phyloP scores from a whole-genome alignment of 92 coral and sea anemone species.

The Palythoa grandis region DNA sequence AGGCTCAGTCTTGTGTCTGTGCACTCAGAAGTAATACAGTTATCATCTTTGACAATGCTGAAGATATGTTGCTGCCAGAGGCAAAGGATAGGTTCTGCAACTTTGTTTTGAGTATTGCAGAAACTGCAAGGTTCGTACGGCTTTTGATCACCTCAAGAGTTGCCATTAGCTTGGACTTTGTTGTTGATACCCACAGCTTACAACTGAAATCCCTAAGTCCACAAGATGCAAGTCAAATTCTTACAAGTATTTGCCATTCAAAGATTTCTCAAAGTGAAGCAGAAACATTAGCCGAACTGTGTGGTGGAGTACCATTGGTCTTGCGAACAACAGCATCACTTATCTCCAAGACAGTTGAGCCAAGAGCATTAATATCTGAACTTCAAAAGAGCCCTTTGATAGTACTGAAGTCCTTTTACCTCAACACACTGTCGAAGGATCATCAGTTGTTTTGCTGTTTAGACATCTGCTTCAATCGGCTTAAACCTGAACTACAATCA shows the following conservation, averaged over 20 bases:
- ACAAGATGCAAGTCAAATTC: slow-evolving; percentile 71
- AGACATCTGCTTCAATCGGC: slow-evolving; percentile 81
- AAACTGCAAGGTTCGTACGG: slow-evolving; percentile 74
- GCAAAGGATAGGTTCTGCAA: slow-evolving; percentile 72
- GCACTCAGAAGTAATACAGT: slow-evolving; percentile 65
- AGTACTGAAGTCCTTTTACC: slow-evolving; percentile 75
- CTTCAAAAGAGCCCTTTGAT: slow-evolving; percentile 89
- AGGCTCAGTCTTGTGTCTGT: slow-evolving; percentile 78
- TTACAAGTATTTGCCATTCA: slow-evolving; percentile 60
- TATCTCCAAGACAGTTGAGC: slow-evolving; percentile 78
- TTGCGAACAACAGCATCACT: slow-evolving; percentile 92
- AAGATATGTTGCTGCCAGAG: slow-evolving; percentile 80
- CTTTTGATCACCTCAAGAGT: slow-evolving; percentile 82
- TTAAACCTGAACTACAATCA: slow-evolving; percentile 70
- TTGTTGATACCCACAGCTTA: slow-evolving; percentile 72
- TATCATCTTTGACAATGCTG: slow-evolving; percentile 92
- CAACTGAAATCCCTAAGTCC: slow-evolving; percentile 64
- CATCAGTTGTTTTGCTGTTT: slow-evolving; percentile 92
- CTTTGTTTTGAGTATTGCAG: slow-evolving; percentile 78
- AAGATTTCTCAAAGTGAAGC: slow-evolving; percentile 71
- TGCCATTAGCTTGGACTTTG: slow-evolving; percentile 65
- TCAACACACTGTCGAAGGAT: slow-evolving; percentile 78
- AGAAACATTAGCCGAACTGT: slow-evolving; percentile 73
- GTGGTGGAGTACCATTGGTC: slow-evolving; percentile 94
- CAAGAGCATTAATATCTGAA: slow-evolving; percentile 79